Percentiles rank a stretch among this genome's conserved stretches.
These are phyloP conservation scores for Hippocampus mohnikei DNA, from an alignment of 2,113 vertebrate species.

Conservation along the genomic window DNA sequence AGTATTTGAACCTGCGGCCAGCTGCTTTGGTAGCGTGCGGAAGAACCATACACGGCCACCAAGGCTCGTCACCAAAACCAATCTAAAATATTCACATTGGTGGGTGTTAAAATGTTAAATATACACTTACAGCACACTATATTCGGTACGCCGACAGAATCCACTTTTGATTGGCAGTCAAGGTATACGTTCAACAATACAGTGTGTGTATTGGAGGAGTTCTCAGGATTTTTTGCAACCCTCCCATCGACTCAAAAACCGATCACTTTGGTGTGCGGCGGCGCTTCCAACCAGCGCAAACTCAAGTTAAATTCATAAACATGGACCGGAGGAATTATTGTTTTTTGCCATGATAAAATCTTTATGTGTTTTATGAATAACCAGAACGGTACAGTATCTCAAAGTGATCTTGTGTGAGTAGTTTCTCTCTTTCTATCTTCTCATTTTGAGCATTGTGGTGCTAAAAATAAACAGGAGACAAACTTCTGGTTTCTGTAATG, in stretches of 20 bases:
- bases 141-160: background rate
- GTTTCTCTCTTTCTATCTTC: slow-evolving; percentile 25
- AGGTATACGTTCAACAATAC: background rate
- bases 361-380: slow-evolving; percentile 9
- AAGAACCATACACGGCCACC: too few relatives aligned
- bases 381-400: slow-evolving; percentile 8
- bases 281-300: background rate
- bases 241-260: background rate
- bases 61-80: too few relatives aligned
- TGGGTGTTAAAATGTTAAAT: too few relatives aligned
- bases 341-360: slow-evolving; percentile 25
- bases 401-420: slow-evolving; percentile 39
- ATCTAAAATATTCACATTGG: too few relatives aligned
- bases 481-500: slow-evolving; percentile 72
- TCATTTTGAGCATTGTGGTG: slow-evolving; percentile 32
- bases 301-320: background rate
- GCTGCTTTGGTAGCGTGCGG: too few relatives aligned
- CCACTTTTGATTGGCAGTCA: background rate
- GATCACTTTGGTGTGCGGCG: background rate
- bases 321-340: background rate
- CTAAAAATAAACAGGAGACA: slow-evolving; percentile 67
- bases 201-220: background rate
- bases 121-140: background rate
- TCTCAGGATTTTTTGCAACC: background rate
- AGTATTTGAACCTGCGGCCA: too few relatives aligned